Base-by-base conservation (phyloP, 2,888 invertebrate species). In the Agrypnus murinus region DNA sequence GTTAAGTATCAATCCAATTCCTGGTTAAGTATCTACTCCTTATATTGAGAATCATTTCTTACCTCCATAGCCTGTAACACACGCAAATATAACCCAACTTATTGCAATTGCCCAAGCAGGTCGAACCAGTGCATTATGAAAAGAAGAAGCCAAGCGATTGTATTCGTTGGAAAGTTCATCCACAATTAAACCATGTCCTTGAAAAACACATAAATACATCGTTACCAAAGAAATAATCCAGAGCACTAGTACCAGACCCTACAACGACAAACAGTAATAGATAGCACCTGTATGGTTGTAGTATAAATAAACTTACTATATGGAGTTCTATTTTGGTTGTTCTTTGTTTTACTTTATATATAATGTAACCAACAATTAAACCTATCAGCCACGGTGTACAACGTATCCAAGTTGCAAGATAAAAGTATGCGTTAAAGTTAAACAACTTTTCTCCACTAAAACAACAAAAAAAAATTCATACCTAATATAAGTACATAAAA, bases 21-120 rank as follows among this genome's bases (percentile, higher is more conserved):
- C n/a, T n/a, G n/a, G n/a, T n/a, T n/a, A n/a, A n/a, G n/a, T n/a
- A n/a, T n/a, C n/a, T n/a, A n/a, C n/a, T n/a, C n/a, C n/a, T n/a
- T n/a, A n/a, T n/a, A n/a, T n/a, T n/a, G n/a, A n/a, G n/a, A n/a
- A n/a, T n/a, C n/a, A 17, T 40, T 9, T 25, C 43, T 25, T 79
- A 87, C 88, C 88, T 82, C 87, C 88, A 78, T 86, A 86, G 58
- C 88, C 88, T 68, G 84, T 82, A 0, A 79, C 81, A 65, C 88
- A 88, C 0, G 87, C 87, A 40, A 87, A 84, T 15, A 88, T 81
- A 1, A 88, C 77, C 87, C 88, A 88, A 0, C 86, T 84, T 0
- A 88, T 71, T 6, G 84, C 86, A 8, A 86, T 19, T 0, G 86
- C 84, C 88, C 89, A 89, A 0, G 80, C 77, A 0, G 87, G 83